phyloP scores from a whole-genome alignment of 2,888 invertebrate species.

The Nomada flava region DNA sequence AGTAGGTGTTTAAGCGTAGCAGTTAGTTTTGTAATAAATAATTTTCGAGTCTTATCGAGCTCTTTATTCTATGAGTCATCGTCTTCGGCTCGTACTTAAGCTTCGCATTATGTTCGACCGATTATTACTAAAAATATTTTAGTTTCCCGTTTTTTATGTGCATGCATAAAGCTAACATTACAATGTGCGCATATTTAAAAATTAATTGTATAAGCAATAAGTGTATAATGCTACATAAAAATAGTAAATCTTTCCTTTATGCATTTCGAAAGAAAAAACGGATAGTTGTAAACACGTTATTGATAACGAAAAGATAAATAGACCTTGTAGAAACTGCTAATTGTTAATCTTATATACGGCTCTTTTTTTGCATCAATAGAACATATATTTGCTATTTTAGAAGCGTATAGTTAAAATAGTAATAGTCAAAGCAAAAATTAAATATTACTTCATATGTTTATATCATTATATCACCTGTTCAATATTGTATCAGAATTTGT shows the following conservation, averaged over 20 bases:
- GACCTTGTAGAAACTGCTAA: background rate
- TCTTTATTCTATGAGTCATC: slow-evolving; percentile 57
- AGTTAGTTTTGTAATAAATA: slow-evolving; percentile 16
- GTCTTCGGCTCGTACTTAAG: slow-evolving; percentile 35
- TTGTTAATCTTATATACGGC: background rate
- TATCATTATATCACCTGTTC: no score
- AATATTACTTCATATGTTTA: background rate
- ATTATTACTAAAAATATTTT: slow-evolving; percentile 8
- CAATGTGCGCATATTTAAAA: background rate
- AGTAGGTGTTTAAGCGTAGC: background rate
- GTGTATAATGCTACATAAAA: background rate
- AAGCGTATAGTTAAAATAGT: background rate
- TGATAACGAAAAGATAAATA: background rate
- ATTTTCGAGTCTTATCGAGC: slow-evolving; percentile 48
- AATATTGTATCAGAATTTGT: background rate
- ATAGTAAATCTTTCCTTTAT: background rate
- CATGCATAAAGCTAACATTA: background rate
- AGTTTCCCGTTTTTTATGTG: background rate
- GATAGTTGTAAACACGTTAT: slow-evolving; percentile 7
- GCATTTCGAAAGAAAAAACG: background rate
- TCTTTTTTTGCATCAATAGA: background rate
- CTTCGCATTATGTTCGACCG: slow-evolving; percentile 3
- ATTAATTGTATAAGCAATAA: background rate
- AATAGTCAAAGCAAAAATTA: slow-evolving; percentile 5
- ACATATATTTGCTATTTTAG: background rate